phyloP scores from a whole-genome alignment of 2,113 vertebrate species.

The Anoplopoma fimbria region DNA sequence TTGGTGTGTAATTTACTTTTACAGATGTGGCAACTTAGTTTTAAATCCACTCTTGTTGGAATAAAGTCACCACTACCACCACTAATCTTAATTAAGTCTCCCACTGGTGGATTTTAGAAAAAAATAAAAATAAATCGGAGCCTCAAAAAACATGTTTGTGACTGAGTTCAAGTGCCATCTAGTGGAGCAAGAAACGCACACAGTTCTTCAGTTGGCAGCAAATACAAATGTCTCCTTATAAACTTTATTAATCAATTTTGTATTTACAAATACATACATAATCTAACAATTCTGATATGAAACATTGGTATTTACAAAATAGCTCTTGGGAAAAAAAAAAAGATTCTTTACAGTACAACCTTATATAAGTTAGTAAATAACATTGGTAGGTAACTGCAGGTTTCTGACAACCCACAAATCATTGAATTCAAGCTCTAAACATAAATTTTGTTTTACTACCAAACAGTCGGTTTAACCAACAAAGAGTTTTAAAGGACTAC shows the following conservation, averaged over 20 bases:
- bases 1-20: not conserved
- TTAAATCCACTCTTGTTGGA: not conserved
- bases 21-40: not conserved
- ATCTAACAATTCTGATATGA: slow-evolving; percentile 82
- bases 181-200: slow-evolving; percentile 18
- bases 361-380: slow-evolving; percentile 83
- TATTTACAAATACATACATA: slow-evolving; percentile 88
- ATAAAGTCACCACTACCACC: not conserved
- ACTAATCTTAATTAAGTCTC: slow-evolving; percentile 18
- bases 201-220: slow-evolving; percentile 21
- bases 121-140: not conserved
- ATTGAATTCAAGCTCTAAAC: slow-evolving; percentile 63
- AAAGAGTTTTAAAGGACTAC: slow-evolving; percentile 6
- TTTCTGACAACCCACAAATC: slow-evolving; percentile 46
- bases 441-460: slow-evolving; percentile 52
- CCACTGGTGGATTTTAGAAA: not conserved
- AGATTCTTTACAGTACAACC: slow-evolving; percentile 77
- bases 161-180: slow-evolving; percentile 9
- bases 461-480: slow-evolving; percentile 57
- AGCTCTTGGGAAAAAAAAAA: slow-evolving; percentile 61
- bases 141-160: not conserved
- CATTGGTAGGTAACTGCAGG: slow-evolving; percentile 72
- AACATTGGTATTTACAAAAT: slow-evolving; percentile 83
- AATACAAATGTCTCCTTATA: slow-evolving; percentile 73
- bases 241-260: slow-evolving; percentile 84